Evolutionary conservation across 2,797 vertebrate species (phyloP), one percentile per base, ranked within the genome.

Genomic region (Tenualosa thibaudeaui): DNA sequence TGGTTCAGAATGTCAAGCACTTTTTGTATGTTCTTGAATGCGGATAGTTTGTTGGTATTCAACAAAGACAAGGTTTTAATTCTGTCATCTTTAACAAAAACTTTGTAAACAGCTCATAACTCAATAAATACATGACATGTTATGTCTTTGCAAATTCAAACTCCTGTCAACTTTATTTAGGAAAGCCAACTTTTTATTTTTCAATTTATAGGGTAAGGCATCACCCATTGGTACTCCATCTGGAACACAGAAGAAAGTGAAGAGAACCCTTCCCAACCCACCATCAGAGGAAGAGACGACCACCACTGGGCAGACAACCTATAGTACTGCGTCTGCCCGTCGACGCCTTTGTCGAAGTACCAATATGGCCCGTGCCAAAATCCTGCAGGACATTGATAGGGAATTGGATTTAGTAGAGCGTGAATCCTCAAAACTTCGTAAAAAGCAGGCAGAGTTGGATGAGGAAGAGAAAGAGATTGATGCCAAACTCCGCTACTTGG

Each of bases 401-500:
- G 98, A 99, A 91, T 94, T 99, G 81, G 96, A 99, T 90, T 92
- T 99, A 56, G 98, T 99, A 0, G 98, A 99, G 91, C 96, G 98
- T 6, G 98, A 99, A 91, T 99, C 98, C 58, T 99, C 98, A 56
- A 99, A 99, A 86, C 97, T 99, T 81, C 96, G 98, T 50, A 99
- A 99, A 92, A 98, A 98, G 88, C 98, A 99, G 92, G 98, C 98
- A 82, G 98, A 99, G 91, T 92, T 99, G 84, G 98, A 99, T 90
- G 98, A 99, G 89, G 98, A 99, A 88, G 98, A 99, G 91, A 99
- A 99, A 91, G 98, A 99, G 93, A 99, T 99, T 50, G 98, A 99
- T 91, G 98, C 98, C 88, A 99, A 99, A 87, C 92, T 99, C 53
- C 95, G 98, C 84, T 99, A 99, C 88, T 93, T 99, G 85, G 98